These are phyloP conservation scores for Centropus bengalensis DNA, from an alignment of 2,113 vertebrate species.

Conservation along the genomic window DNA sequence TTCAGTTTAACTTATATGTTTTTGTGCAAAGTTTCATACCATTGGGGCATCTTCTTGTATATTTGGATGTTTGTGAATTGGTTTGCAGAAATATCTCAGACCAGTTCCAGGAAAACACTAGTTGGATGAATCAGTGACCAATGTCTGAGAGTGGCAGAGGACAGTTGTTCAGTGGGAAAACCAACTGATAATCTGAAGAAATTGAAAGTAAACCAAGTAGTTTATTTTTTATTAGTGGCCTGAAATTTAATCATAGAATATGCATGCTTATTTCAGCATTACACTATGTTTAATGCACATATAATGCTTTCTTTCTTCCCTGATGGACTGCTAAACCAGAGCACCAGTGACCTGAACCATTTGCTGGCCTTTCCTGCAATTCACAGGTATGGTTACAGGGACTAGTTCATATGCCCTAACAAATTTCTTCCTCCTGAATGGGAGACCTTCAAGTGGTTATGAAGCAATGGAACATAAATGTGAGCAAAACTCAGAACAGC, in stretches of 20 bases:
- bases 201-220: neutral
- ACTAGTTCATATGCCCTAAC: neutral
- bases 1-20: neutral
- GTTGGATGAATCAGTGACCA: neutral
- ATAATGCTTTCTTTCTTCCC: neutral
- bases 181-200: neutral
- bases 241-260: neutral
- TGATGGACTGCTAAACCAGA: neutral
- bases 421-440: neutral
- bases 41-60: neutral
- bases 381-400: neutral
- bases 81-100: neutral
- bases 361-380: neutral
- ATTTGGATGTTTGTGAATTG: neutral
- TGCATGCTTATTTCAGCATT: neutral
- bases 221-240: neutral
- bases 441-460: neutral
- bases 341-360: neutral
- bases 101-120: neutral
- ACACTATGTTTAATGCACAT: neutral
- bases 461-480: slow-evolving; percentile 28
- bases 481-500: neutral
- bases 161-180: neutral
- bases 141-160: neutral
- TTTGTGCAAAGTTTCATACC: neutral